Evolutionary conservation across 2,888 invertebrate genomes (phyloP).

Genomic region (Heliconius ethilla): DNA sequence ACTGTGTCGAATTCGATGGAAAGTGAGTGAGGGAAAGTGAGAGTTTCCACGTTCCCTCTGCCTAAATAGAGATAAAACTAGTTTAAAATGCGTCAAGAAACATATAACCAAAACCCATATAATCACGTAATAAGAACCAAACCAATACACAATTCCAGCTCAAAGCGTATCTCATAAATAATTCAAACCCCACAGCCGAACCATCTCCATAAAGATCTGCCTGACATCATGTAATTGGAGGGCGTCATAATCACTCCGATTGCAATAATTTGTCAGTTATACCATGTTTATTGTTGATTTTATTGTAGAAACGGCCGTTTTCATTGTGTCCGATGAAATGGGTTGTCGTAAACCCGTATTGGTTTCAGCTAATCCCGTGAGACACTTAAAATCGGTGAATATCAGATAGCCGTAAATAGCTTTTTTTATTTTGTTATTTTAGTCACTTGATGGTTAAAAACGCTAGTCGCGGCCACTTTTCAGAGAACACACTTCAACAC

Average conservation of each 20-base stretch:
- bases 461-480: no score
- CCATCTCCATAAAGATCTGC: constrained; percentile 29
- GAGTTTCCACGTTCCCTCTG: no score
- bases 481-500: no score
- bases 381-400: constrained; percentile 41
- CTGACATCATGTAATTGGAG: constrained; percentile 33
- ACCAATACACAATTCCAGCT: background rate
- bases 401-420: constrained; percentile 28
- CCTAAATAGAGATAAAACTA: no score
- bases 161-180: constrained; percentile 1
- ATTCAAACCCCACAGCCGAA: constrained; percentile 27
- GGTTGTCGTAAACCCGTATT: constrained; percentile 52
- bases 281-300: constrained; percentile 64
- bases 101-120: background rate
- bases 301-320: constrained; percentile 53
- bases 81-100: background rate
- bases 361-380: constrained; percentile 42
- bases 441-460: background rate
- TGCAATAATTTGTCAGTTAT: constrained; percentile 61
- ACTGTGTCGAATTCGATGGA: no score
- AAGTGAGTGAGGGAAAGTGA: no score
- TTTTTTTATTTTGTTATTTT: constrained; percentile 15
- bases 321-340: constrained; percentile 59
- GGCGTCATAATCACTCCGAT: constrained; percentile 51
- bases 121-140: background rate